Conservation (phyloP, 2,888 invertebrate genomes). For the Agriopis leucophaearia region DNA sequence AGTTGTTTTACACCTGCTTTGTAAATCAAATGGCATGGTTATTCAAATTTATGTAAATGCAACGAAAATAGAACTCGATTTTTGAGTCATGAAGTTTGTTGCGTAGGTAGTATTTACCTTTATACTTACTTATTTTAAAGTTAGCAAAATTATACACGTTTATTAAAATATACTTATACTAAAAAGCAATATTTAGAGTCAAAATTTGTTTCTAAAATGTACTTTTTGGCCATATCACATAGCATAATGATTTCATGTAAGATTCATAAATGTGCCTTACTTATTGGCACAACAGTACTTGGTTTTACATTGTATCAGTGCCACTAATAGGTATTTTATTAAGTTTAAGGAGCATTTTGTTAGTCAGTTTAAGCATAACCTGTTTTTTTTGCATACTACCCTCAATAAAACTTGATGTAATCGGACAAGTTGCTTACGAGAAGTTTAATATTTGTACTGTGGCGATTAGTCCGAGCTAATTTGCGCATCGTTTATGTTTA, state of each 20-base stretch:
- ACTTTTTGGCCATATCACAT: slow-evolving; percentile 45
- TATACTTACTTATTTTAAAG: slow-evolving; percentile 2
- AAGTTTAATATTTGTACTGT: slow-evolving; percentile 47
- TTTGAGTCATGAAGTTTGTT: slow-evolving; percentile 8
- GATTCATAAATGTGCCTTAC: slow-evolving; percentile 68
- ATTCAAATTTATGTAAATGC: slow-evolving; percentile 28
- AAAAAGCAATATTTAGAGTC: slow-evolving; percentile 23
- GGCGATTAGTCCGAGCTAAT: slow-evolving; percentile 73
- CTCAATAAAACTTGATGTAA: slow-evolving; percentile 41
- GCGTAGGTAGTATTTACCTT: slow-evolving; percentile 1
- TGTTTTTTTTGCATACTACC: slow-evolving; percentile 58
- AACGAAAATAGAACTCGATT: slow-evolving; percentile 17
- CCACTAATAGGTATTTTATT: slow-evolving; percentile 67
- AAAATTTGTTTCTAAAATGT: slow-evolving; percentile 28
- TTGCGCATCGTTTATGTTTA: slow-evolving; percentile 85
- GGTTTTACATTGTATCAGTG: slow-evolving; percentile 65
- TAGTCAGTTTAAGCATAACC: slow-evolving; percentile 74
- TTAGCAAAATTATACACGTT: slow-evolving; percentile 22
- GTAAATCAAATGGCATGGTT: slow-evolving; percentile 40
- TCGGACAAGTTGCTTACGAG: slow-evolving; percentile 37
- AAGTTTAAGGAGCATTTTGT: slow-evolving; percentile 73
- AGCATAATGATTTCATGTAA: slow-evolving; percentile 41
- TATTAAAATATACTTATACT: slow-evolving; percentile 9
- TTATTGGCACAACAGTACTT: slow-evolving; percentile 63
- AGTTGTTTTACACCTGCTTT: slow-evolving; percentile 33